Percentiles rank a stretch among this genome's conserved stretches.
Evolutionary conservation across 2,113 vertebrate species (phyloP).

Genomic region (Papio anubis): DNA sequence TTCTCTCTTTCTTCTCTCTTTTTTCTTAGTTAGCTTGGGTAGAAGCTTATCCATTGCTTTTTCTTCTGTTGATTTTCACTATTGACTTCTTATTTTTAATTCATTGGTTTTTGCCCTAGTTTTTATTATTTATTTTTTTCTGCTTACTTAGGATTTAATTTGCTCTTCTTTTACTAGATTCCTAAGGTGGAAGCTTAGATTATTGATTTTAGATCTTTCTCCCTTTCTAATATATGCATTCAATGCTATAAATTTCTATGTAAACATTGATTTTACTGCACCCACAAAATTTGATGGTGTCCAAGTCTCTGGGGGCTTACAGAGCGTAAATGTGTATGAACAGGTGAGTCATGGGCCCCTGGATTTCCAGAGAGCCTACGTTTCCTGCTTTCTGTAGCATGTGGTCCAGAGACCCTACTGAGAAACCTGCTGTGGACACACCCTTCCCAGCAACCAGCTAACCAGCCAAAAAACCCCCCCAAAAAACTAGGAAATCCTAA

Average conservation of each 20-base stretch:
- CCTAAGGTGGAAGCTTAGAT: background rate
- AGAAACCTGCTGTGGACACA: background rate
- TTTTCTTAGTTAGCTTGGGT: background rate
- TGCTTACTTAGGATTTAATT: background rate
- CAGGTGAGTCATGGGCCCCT: background rate
- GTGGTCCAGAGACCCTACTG: background rate
- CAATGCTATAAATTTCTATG: background rate
- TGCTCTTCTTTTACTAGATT: background rate
- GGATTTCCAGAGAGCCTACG: background rate
- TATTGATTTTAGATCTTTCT: background rate
- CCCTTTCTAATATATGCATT: background rate
- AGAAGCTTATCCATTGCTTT: background rate
- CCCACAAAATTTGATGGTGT: background rate
- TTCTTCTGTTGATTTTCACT: background rate
- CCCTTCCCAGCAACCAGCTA: background rate
- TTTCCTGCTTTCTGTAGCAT: background rate
- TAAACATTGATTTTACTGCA: background rate
- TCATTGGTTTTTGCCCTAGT: background rate
- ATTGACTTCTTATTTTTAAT: background rate
- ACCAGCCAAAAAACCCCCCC: background rate
- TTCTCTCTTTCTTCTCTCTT: background rate
- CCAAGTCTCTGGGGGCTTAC: background rate
- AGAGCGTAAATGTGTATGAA: background rate
- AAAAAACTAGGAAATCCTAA: background rate
- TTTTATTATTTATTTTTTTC: background rate